These are phyloP conservation scores for Syngnathus acus DNA, from an alignment of 2,797 vertebrate species.

Conservation along the genomic window DNA sequence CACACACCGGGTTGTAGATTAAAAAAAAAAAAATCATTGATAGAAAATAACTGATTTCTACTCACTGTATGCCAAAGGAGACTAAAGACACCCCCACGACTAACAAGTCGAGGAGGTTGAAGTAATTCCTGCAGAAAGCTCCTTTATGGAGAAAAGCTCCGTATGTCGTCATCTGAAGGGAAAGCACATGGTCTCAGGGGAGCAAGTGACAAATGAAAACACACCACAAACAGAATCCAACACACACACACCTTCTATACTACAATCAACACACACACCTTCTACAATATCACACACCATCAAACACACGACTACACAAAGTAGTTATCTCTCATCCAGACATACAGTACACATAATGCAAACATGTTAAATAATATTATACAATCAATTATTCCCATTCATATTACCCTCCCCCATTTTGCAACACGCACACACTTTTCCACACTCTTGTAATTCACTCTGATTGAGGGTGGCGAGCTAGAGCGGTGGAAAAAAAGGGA, in stretches of 20 bases:
- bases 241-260: constrained; percentile 6
- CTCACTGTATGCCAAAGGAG: constrained; percentile 98
- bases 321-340: constrained; percentile 1
- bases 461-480: constrained; percentile 66
- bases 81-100: constrained; percentile 96
- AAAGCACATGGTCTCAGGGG: constrained; percentile 24
- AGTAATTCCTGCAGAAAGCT: constrained; percentile 98
- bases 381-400: constrained; percentile 11
- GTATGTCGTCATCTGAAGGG: constrained; percentile 92
- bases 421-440: constrained; percentile 24
- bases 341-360: constrained; percentile 3
- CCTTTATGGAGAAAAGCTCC: constrained; percentile 98
- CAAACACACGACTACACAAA: constrained; percentile 20
- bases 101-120: constrained; percentile 94
- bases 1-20: not conserved
- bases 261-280: not conserved
- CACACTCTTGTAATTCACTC: constrained; percentile 67
- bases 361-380: constrained; percentile 22
- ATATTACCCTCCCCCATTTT: constrained; percentile 24
- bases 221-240: constrained; percentile 13
- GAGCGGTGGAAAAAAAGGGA: constrained; percentile 49
- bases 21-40: not conserved
- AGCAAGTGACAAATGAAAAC: constrained; percentile 9
- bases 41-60: constrained; percentile 24
- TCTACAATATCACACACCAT: not conserved